Evolutionary conservation across 2,113 vertebrate genomes (phyloP).

Genomic region (Trogon melanurus): DNA sequence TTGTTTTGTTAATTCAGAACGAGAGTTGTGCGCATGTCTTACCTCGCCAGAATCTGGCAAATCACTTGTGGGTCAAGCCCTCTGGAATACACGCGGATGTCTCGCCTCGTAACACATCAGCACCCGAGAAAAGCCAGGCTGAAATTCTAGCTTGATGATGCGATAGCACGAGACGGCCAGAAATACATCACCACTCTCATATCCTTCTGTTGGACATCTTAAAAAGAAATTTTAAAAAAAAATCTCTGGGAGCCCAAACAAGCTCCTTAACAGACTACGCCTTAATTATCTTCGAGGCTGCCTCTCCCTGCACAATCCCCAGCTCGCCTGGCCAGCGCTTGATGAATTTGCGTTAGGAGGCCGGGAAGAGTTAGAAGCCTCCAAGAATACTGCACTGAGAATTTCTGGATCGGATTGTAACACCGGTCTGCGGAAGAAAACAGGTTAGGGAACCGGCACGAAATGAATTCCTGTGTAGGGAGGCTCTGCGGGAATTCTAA

Average conservation of each 20-base stretch:
- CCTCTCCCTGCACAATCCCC: neutral
- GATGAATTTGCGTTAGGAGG: neutral
- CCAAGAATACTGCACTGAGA: neutral
- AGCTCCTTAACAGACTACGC: neutral
- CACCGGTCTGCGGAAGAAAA: neutral
- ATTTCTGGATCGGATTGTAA: neutral
- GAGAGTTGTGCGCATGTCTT: neutral
- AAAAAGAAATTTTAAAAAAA: neutral
- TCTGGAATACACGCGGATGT: neutral
- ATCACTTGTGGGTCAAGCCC: neutral
- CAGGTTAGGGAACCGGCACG: neutral
- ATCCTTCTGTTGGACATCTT: neutral
- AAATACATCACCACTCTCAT: neutral
- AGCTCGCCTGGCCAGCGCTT: neutral
- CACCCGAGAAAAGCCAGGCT: neutral
- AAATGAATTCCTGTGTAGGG: neutral
- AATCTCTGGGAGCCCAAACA: accelerated
- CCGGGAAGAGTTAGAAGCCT: neutral
- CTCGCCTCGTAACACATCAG: neutral
- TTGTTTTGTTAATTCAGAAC: constrained; percentile 7
- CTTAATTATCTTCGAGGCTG: neutral
- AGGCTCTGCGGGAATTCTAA: neutral
- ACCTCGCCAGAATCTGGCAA: constrained; percentile 45
- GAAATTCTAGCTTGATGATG: neutral
- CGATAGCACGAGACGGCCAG: neutral